Evolutionary conservation across 2,113 vertebrate genomes (phyloP).

Genomic region (Corythoichthys intestinalis): DNA sequence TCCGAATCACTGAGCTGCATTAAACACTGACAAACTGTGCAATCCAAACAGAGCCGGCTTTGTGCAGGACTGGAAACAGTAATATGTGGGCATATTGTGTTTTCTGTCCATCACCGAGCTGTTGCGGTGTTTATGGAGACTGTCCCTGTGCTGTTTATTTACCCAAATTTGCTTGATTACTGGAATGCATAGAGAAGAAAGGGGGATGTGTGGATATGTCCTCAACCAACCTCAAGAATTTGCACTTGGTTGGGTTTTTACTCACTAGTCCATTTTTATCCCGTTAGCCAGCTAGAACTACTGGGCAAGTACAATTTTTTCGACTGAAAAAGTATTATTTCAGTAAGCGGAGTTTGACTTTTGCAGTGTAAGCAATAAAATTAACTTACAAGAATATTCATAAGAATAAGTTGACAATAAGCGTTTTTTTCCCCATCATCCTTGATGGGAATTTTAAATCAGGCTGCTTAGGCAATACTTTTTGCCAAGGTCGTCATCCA

Average conservation of each 20-base stretch:
- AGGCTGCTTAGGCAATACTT: too few relatives aligned
- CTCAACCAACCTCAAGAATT: background rate
- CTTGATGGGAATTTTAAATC: too few relatives aligned
- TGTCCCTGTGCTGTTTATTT: constrained; percentile 2
- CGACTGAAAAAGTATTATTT: background rate
- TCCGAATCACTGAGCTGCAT: background rate
- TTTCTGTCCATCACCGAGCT: constrained; percentile 7
- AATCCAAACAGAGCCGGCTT: background rate
- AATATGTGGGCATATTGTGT: constrained; percentile 10
- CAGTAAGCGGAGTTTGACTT: too few relatives aligned
- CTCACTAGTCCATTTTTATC: background rate
- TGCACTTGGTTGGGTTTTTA: background rate
- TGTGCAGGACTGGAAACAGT: constrained; percentile 7
- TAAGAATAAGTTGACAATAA: too few relatives aligned
- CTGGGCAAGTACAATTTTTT: background rate
- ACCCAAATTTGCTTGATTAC: constrained; percentile 11
- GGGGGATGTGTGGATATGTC: constrained; percentile 6
- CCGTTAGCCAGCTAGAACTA: background rate
- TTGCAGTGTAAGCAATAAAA: too few relatives aligned
- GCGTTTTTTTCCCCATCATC: too few relatives aligned
- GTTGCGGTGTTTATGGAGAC: constrained; percentile 7
- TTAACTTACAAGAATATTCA: too few relatives aligned
- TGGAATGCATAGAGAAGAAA: background rate
- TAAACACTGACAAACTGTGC: constrained; percentile 5
- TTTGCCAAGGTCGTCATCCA: too few relatives aligned